phyloP scores from a whole-genome alignment of 2,888 invertebrate species.

The Allophyes oxyacanthae region DNA sequence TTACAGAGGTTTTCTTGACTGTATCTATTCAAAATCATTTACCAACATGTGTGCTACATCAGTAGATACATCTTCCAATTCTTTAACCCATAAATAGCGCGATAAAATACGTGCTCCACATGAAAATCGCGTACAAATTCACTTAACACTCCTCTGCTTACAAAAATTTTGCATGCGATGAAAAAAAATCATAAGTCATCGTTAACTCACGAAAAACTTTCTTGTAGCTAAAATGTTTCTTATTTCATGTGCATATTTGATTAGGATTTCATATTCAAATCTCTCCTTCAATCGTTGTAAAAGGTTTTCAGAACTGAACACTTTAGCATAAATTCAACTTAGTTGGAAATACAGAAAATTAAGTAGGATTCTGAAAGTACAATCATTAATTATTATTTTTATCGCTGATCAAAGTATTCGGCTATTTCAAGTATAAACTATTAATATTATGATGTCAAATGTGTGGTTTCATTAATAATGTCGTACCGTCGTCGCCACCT shows the following conservation, averaged over 20 bases:
- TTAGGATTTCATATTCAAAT: conserved; percentile 63
- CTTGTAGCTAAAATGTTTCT: conserved; percentile 54
- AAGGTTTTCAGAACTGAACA: conserved; percentile 38
- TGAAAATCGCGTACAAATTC: conserved; percentile 44
- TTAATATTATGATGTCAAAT: no score
- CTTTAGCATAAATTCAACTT: conserved; percentile 32
- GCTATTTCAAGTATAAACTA: no score
- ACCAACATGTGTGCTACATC: conserved; percentile 15
- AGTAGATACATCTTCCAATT: conserved; percentile 12
- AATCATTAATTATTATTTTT: no score
- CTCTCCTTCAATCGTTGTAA: conserved; percentile 34
- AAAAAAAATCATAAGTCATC: conserved; percentile 56
- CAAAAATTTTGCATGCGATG: conserved; percentile 34
- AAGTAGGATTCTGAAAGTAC: conserved; percentile 5
- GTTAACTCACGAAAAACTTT: conserved; percentile 55
- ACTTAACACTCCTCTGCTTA: conserved; percentile 34
- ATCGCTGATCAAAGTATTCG: no score
- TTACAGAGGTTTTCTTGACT: no score
- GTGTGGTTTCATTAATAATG: no score
- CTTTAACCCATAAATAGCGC: conserved; percentile 35
- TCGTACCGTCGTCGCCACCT: no score
- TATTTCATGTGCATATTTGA: conserved; percentile 65
- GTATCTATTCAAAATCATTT: conserved; percentile 20
- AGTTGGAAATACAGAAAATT: conserved; percentile 27
- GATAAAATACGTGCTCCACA: conserved; percentile 49